Evolutionary conservation across 2,797 vertebrate species (phyloP), one percentile per base, ranked within the genome.

Genomic region (Graptemys geographica): DNA sequence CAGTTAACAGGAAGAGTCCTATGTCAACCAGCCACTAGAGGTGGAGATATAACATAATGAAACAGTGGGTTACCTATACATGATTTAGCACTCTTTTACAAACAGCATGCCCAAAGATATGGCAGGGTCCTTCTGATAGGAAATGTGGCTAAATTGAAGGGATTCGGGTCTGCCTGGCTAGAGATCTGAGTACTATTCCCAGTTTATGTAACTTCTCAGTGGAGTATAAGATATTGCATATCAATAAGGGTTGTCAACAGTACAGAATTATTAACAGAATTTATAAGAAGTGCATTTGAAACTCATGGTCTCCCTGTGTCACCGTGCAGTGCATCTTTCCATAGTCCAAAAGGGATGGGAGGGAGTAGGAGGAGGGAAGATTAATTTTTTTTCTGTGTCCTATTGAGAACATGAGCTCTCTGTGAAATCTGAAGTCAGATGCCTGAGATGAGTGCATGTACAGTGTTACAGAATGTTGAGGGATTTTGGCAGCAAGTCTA

Each of bases 351-450:
- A 95, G 51, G 2, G 9, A 3, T 15, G 93, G 25, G 78, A 59
- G 81, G 74, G 94, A n/a, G 82, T 82, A 84, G 56, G 44, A 88
- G 76, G n/a, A 93, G 57, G 56, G 56, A 85, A n/a, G 57, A 78
- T 90, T 10, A 51, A 5, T 90, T 93, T 95, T 53, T 15, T 89
- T 94, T 84, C 83, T 89, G 25, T 91, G 55, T 55, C 79, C 91
- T 88, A 41, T 59, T 0, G 1, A 56, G 90, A 88, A 53, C 0
- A 1, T 55, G 55, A 55, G 55, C 4, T 55, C 85, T 89, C 33
- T 92, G 59, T 91, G 65, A 87, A 93, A 84, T 59, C 28, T 93
- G 86, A 74, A 92, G 53, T 89, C 89, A 94, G 83, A 23, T 41
- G 72, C 62, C 55, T 19, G n/a, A 79, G 87, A 31, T 41, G 55